phyloP scores from a whole-genome alignment of 2,888 invertebrate species.

The Tenthredo distinguenda region DNA sequence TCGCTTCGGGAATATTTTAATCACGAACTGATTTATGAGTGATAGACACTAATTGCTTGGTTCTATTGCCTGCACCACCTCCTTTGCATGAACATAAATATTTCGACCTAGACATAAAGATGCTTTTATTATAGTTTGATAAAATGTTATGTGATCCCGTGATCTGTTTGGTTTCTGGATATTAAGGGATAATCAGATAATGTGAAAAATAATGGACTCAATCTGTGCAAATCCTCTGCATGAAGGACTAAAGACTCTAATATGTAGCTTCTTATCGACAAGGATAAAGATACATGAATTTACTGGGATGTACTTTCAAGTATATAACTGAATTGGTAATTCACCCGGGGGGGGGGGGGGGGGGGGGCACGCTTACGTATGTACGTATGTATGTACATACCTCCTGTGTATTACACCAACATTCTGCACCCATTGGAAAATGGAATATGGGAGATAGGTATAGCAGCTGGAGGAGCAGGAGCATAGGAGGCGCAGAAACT shows the following conservation, averaged over 20 bases:
- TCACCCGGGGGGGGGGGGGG: not conserved
- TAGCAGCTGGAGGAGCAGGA: not conserved
- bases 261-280: not conserved
- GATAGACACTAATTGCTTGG: not conserved
- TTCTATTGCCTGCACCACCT: not conserved
- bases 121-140: not conserved
- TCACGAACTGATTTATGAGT: not conserved
- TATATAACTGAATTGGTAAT: not conserved
- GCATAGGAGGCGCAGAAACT: conserved; percentile 19
- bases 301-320: not conserved
- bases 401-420: not conserved
- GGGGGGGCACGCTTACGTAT: not conserved
- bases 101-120: not conserved
- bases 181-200: not conserved
- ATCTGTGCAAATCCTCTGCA: not conserved
- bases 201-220: not conserved
- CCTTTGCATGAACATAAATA: not conserved
- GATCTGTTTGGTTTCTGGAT: not conserved
- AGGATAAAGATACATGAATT: not conserved
- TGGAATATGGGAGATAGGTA: conserved; percentile 17
- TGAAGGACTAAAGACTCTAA: not conserved
- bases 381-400: too few relatives aligned
- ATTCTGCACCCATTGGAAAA: conserved; percentile 18
- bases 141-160: not conserved
- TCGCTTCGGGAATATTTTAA: not conserved